Evolutionary conservation across 2,888 invertebrate species (phyloP), one percentile per base, ranked within the genome.

Genomic region (Acrocyrtus sp.): DNA sequence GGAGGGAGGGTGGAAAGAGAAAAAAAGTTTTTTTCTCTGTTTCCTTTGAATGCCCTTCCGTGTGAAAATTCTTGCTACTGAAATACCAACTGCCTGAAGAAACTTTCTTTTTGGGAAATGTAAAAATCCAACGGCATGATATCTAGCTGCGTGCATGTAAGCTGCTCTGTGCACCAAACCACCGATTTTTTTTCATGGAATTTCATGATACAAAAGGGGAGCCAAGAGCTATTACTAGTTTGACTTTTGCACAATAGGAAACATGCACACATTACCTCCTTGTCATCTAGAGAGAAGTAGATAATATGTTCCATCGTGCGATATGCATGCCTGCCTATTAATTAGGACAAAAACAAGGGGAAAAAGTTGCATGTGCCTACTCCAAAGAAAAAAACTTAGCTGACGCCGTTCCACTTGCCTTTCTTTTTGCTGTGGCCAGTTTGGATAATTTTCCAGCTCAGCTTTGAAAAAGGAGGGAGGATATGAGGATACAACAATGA

Each of bases 1-100:
- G n/a, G n/a, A n/a, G 48, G 56, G 47, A 65, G 65, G 65, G 62
- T 63, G 50, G 53, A 63, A 65, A 53, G 56, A 56, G 34, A 27
- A 56, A 56, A 56, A 27, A 8, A 17, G 6, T 27, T 53, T n/a
- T n/a, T n/a, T 45, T 45, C 54, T 27, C 17, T 19, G 45, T 56
- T 65, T 65, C 65, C 65, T 65, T 54, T 22, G 15, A 54, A 47
- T 63, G 43, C 22, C n/a, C 48, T 56, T 8, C n/a, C 21, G 56
- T 39, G 2, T 45, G 27, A 17, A 58, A 50, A 34, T 12, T 34
- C 34, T 34, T 34, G 34, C 6, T n/a, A n/a, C n/a, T n/a, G n/a
- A n/a, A n/a, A n/a, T n/a, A n/a, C n/a, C n/a, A n/a, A n/a, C n/a
- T n/a, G n/a, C n/a, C n/a, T n/a, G n/a, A n/a, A n/a, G n/a, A n/a